A percentile compares a stretch with the other conserved stretches of the same genome.
phyloP scores from a whole-genome alignment of 1,140 invertebrate genomes.

The Bactericera cockerelli region DNA sequence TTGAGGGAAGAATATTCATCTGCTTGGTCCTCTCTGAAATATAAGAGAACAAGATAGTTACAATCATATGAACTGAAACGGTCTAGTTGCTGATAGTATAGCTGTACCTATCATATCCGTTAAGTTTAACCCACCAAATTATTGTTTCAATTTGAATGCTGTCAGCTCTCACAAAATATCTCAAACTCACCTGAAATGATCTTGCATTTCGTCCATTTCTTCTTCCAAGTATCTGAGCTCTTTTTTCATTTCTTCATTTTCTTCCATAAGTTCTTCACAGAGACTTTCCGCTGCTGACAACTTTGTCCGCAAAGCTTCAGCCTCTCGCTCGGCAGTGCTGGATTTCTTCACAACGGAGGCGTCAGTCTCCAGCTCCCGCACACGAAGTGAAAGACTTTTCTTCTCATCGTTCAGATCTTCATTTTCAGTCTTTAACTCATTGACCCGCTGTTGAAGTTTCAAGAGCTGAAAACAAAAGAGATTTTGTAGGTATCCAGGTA shows the following conservation, averaged over 20 bases:
- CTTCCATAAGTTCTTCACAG: constrained; percentile 85
- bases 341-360: constrained; percentile 30
- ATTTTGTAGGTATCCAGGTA: background rate
- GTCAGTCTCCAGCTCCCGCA: constrained; percentile 55
- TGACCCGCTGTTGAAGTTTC: constrained; percentile 63
- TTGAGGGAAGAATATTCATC: constrained; percentile 90
- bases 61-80: background rate
- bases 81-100: too few relatives aligned
- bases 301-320: constrained; percentile 60
- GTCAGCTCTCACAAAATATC: too few relatives aligned
- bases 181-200: constrained; percentile 59
- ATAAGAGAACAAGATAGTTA: constrained; percentile 26
- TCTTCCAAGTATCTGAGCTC: constrained; percentile 84
- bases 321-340: constrained; percentile 31
- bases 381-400: constrained; percentile 47
- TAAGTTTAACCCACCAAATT: too few relatives aligned
- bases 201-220: constrained; percentile 97
- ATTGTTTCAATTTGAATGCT: too few relatives aligned
- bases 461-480: constrained; percentile 29
- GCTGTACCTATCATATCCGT: too few relatives aligned
- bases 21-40: constrained; percentile 82
- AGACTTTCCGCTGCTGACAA: constrained; percentile 69
- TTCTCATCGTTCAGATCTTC: constrained; percentile 71
- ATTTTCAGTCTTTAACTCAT: constrained; percentile 57
- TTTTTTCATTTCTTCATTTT: constrained; percentile 89